Percentiles rank a stretch among this genome's conserved stretches.
These are phyloP conservation scores for Apoderus coryli DNA, from an alignment of 2,888 invertebrate species.

Conservation along the genomic window DNA sequence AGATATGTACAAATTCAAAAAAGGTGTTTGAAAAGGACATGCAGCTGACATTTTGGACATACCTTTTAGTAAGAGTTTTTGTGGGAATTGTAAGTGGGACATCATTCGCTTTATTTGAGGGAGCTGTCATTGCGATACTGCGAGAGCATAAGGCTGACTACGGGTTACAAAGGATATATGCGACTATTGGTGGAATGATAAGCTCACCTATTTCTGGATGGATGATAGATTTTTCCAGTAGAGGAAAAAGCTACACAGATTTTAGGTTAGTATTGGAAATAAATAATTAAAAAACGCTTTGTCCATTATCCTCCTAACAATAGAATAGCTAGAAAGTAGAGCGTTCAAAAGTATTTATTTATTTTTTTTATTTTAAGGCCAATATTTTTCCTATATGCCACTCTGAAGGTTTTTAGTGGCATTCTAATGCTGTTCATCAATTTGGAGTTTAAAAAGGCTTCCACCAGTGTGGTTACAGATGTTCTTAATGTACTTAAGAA, in stretches of 20 bases:
- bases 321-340: too few relatives aligned
- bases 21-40: slow-evolving; percentile 47
- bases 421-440: slow-evolving; percentile 55
- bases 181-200: slow-evolving; percentile 63
- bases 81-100: slow-evolving; percentile 58
- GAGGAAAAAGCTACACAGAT: slow-evolving; percentile 53
- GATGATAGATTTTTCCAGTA: slow-evolving; percentile 59
- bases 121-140: slow-evolving; percentile 61
- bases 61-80: slow-evolving; percentile 46
- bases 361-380: slow-evolving; percentile 37
- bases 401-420: slow-evolving; percentile 51
- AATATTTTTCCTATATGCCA: slow-evolving; percentile 63
- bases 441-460: slow-evolving; percentile 61
- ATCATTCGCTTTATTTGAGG: slow-evolving; percentile 67
- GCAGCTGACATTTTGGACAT: slow-evolving; percentile 56
- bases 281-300: too few relatives aligned
- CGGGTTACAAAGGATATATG: slow-evolving; percentile 61
- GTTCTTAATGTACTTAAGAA: slow-evolving; percentile 52
- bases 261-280: slow-evolving; percentile 55
- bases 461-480: slow-evolving; percentile 53
- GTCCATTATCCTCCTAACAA: too few relatives aligned
- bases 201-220: slow-evolving; percentile 63
- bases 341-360: background rate
- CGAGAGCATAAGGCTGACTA: slow-evolving; percentile 64
- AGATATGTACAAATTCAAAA: slow-evolving; percentile 44